Base-by-base conservation (phyloP, 2,797 vertebrate species). In the Acipenser ruthenus region DNA sequence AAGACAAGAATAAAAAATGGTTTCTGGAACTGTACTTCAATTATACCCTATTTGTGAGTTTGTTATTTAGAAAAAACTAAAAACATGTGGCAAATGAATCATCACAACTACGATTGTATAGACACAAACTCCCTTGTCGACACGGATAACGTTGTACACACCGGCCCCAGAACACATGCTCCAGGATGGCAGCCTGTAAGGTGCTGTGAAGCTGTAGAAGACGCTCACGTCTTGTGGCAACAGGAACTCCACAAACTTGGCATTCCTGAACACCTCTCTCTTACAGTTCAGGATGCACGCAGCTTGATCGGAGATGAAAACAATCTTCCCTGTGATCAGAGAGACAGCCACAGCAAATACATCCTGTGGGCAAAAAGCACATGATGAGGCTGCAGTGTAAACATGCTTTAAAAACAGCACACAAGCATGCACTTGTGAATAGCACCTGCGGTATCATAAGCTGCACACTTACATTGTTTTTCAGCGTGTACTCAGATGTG, bases 331-430 rank as follows among this genome's bases (percentile, higher is more conserved):
- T 0, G 91, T 94, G 18, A 87, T 83, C 80, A 95, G 81, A 0
- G 93, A 95, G 77, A 96, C 93, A 3, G 94, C 90, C 65, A 90
- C 88, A 74, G 90, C 88, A 70, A 96, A 94, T 0, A 92, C 89
- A 76, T 93, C 93, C 95, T 96, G 77, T 10, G 72, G 53, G 23
- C 12, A 55, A 55, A 55, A 55, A 55, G n/a, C 9, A 77, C 58
- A 63, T 10, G 70, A 63, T 48, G 2, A 18, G 8, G 4, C 68
- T 77, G 47, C 5, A 52, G 15, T 23, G 49, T 55, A 37, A 37
- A 37, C 37, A 10, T 8, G 12, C 47, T 62, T 8, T 47, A 49
- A n/a, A 11, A 12, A 69, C 76, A 77, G 73, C 73, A 71, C 75
- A 71, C 70, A 68, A 73, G 77, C 72, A 71, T 72, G 71, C 68